Base-by-base conservation (phyloP, 2,797 vertebrate genomes). In the Lepilemur ruficaudatus region DNA sequence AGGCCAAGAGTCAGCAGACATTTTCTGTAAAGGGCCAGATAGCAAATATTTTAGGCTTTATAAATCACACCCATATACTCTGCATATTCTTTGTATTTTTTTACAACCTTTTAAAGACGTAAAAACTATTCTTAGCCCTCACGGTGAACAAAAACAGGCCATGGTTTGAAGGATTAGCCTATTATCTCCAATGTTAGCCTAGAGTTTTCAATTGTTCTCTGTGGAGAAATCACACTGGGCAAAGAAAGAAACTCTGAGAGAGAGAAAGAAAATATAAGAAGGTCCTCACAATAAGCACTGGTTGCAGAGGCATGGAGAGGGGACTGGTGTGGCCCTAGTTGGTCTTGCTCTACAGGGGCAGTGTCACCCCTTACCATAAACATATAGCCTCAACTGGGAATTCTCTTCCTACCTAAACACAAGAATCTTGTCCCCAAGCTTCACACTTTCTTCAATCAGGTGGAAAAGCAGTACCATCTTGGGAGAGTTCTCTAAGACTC, bases 391-490 rank as follows among this genome's bases (percentile, higher is more conserved):
- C 35, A 61, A 85, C 55, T 41, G n/a, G 46, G 13, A 96, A 13
- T 1, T 80, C 14, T 94, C 79, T 41, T 94, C 98, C 97, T 98
- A 99, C 99, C 99, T 99, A 98, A 99, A 99, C 75, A 99, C 99
- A 89, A 99, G 98, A 92, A 99, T 99, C 98, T 99, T 99, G 98
- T 99, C 99, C 98, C 99, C 98, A 97, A 98, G 99, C 95, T 98
- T 99, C 85, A 99, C 99, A 38, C 99, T 99, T 97, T 99, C 99
- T 25, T 99, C 99, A 84, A 99, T 99, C 97, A 99, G 97, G 97
- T 99, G 99, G 97, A 99, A 99, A n/a, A 99, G 99, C 92, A 99
- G 98, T 89, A 99, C 99, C 99, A 99, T 99, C 98, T 99, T 99
- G 67, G 99, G 99, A 0, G 99, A 99, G 98, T 99, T 99, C 93